Base-by-base conservation (phyloP, 1,140 invertebrate genomes). In the Thaumatotibia leucotreta region DNA sequence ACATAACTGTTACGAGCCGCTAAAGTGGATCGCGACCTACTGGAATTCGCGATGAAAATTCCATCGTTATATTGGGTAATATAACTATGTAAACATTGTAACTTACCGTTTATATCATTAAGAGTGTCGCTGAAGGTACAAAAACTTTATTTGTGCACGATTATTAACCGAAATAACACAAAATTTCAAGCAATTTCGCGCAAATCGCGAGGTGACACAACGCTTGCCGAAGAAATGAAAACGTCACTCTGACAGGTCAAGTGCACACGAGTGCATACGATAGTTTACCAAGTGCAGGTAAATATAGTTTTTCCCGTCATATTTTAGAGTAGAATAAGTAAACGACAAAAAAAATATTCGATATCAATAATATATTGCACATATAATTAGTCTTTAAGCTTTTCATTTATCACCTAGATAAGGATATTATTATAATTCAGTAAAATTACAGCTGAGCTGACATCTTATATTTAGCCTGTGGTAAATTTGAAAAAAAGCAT, bases 401-500 rank as follows among this genome's bases (percentile, higher is more conserved):
- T n/a, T n/a, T n/a, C n/a, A n/a, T n/a, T n/a, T n/a, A n/a, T n/a
- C n/a, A n/a, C n/a, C n/a, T n/a, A n/a, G n/a, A n/a, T n/a, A n/a
- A n/a, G n/a, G n/a, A n/a, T n/a, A n/a, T n/a, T n/a, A n/a, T n/a
- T n/a, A n/a, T n/a, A n/a, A n/a, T n/a, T n/a, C n/a, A 24, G 23
- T 10, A 58, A 14, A 58, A 58, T 14, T 27, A 17, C 23, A 27
- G 14, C 14, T 49, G 11, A 49, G 39, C n/a, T 27, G 24, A 58
- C 52, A 31, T 27, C 6, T 22, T 29, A 27, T 27, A 20, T 27
- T 6, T 58, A 27, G 24, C n/a, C 52, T 58, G 52, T 58, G 52
- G 52, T 58, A 27, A 58, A 58, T 58, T 58, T 58, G 52, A n/a
- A 58, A 58, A 58, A 58, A 58, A 58, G 52, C 52, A 58, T 58